phyloP scores from a whole-genome alignment of 2,888 invertebrate species.

The Acrocyrtus sp. region DNA sequence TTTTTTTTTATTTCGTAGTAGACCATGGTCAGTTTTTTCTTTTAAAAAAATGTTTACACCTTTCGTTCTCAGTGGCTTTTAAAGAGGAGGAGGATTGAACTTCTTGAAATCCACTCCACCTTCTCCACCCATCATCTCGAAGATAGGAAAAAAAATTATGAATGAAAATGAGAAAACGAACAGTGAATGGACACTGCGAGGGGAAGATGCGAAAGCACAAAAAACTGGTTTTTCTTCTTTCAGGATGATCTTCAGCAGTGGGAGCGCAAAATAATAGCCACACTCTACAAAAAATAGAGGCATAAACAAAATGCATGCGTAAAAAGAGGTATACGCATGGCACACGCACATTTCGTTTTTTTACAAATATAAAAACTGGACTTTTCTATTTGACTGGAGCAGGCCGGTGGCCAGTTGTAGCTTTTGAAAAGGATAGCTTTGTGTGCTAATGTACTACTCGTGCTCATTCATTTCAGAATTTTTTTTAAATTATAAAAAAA shows the following conservation, averaged over 20 bases:
- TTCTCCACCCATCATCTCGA: neutral
- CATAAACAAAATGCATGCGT: neutral
- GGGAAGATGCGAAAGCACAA: neutral
- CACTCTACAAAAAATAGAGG: neutral
- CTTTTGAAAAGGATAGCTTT: neutral
- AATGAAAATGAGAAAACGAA: slow-evolving; percentile 9
- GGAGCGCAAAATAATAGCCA: too few species aligned
- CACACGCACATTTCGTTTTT: neutral
- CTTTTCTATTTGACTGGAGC: neutral
- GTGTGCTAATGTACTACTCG: neutral
- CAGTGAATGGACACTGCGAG: slow-evolving; percentile 29
- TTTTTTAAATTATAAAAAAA: neutral
- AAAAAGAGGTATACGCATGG: too few species aligned
- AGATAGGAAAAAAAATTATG: neutral
- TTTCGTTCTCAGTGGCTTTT: too few species aligned
- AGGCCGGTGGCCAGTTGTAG: neutral
- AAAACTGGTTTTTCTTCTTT: slow-evolving; percentile 49
- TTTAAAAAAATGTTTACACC: neutral
- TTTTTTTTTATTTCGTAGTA: too few species aligned
- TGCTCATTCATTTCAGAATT: neutral
- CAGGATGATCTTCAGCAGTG: too few species aligned
- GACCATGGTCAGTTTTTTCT: slow-evolving; percentile 16
- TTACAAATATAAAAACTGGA: neutral
- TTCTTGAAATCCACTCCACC: slow-evolving; percentile 16
- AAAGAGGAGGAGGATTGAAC: too few species aligned